A percentile compares a stretch with the other conserved stretches of the same genome.
Evolutionary conservation across 1,140 invertebrate species (phyloP).

Genomic region (Micrasema minimum): DNA sequence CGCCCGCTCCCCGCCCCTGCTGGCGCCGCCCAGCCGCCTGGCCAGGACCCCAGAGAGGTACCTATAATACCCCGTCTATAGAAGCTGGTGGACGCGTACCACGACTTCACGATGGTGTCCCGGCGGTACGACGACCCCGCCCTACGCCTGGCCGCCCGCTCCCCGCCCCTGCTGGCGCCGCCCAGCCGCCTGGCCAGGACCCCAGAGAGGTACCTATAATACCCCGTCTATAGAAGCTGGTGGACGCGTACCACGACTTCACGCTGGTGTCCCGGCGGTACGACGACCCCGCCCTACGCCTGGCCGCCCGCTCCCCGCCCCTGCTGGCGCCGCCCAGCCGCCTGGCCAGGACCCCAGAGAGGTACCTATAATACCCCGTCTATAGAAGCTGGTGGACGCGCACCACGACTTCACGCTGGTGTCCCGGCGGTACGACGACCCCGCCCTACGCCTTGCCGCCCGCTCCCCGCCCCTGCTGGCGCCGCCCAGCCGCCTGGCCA

Average conservation of each 20-base stretch:
- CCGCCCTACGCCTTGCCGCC: conserved; percentile 67
- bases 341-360: conserved; percentile 68
- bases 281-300: conserved; percentile 71
- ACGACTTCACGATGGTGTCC: conserved; percentile 80
- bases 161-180: conserved; percentile 62
- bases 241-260: conserved; percentile 81
- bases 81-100: conserved; percentile 80
- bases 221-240: conserved; percentile 78
- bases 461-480: conserved; percentile 64
- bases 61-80: conserved; percentile 76
- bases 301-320: conserved; percentile 66
- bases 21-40: conserved; percentile 64
- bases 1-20: conserved; percentile 64
- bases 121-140: conserved; percentile 76
- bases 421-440: conserved; percentile 76
- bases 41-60: conserved; percentile 69
- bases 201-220: conserved; percentile 71
- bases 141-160: conserved; percentile 65
- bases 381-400: conserved; percentile 80
- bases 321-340: conserved; percentile 64
- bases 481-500: conserved; percentile 65
- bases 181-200: conserved; percentile 68
- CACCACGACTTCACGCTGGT: conserved; percentile 81
- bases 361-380: conserved; percentile 72
- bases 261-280: conserved; percentile 78